phyloP scores from a whole-genome alignment of 2,888 invertebrate species.

The Sarcophaga variegata region DNA sequence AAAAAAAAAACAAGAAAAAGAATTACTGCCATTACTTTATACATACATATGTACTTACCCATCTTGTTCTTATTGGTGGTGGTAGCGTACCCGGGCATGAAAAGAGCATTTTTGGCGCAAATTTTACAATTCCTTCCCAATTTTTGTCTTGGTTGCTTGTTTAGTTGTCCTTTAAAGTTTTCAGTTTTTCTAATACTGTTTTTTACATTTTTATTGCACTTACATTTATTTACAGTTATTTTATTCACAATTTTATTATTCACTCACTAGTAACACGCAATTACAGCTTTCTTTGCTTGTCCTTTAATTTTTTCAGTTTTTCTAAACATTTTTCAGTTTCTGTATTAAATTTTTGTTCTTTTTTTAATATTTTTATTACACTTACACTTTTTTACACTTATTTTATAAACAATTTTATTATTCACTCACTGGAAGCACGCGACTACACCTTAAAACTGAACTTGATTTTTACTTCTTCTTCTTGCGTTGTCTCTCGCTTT shows the following conservation, averaged over 20 bases:
- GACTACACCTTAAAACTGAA: slow-evolving; percentile 6
- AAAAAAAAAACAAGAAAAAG: too few relatives aligned
- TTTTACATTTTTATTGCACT: background rate
- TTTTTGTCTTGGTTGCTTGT: background rate
- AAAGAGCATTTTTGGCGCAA: slow-evolving; percentile 53
- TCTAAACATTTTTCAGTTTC: too few relatives aligned
- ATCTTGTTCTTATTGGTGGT: background rate
- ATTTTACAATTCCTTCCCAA: background rate
- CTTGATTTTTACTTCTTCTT: slow-evolving; percentile 11
- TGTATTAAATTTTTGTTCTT: background rate
- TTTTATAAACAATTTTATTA: background rate
- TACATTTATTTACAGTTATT: background rate
- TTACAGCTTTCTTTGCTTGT: too few relatives aligned
- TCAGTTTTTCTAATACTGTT: background rate
- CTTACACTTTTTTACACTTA: background rate
- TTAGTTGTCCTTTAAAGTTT: background rate
- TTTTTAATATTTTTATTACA: background rate
- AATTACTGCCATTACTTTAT: too few relatives aligned
- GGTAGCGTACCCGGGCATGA: background rate
- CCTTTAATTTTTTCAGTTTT: too few relatives aligned
- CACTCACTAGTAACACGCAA: too few relatives aligned
- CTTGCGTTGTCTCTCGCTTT: background rate
- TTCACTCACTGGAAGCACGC: background rate
- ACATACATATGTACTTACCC: background rate
- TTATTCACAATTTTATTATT: too few relatives aligned